Conservation (phyloP, 2,888 invertebrate genomes). For the Noctua janthe region DNA sequence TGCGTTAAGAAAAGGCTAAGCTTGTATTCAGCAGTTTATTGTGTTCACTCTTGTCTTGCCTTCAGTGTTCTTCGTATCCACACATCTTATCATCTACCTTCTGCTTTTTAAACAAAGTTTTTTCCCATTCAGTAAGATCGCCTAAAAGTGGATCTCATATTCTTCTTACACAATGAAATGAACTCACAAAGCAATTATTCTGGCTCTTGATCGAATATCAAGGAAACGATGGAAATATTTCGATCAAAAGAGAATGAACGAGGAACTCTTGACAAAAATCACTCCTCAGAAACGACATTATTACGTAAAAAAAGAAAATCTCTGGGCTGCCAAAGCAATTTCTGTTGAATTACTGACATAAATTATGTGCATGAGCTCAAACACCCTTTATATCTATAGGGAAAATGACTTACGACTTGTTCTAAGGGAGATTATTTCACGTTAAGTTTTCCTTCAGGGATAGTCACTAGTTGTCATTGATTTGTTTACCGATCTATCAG, state of each 20-base stretch:
- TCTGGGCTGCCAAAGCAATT: constrained; percentile 10
- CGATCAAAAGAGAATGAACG: not conserved
- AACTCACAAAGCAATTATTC: constrained; percentile 7
- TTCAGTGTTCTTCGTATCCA: not conserved
- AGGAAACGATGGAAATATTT: constrained; percentile 6
- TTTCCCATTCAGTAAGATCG: too few relatives aligned
- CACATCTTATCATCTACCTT: not conserved
- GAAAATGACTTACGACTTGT: not conserved
- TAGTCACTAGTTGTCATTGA: not conserved
- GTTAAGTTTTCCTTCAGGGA: not conserved
- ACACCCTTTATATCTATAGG: not conserved
- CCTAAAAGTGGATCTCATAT: not conserved
- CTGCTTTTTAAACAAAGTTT: not conserved
- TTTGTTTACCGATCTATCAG: not conserved
- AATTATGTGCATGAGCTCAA: not conserved
- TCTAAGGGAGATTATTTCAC: not conserved
- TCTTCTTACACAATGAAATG: constrained; percentile 6
- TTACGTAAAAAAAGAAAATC: constrained; percentile 11
- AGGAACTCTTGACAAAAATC: constrained; percentile 5
- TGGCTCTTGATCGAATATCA: constrained; percentile 7
- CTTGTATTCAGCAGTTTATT: not conserved
- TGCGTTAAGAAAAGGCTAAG: not conserved
- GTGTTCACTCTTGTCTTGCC: not conserved
- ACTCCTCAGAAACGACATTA: not conserved
- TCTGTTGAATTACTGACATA: constrained; percentile 9